Conservation (phyloP, 2,797 vertebrate genomes). For the Phrynocephalus forsythii region DNA sequence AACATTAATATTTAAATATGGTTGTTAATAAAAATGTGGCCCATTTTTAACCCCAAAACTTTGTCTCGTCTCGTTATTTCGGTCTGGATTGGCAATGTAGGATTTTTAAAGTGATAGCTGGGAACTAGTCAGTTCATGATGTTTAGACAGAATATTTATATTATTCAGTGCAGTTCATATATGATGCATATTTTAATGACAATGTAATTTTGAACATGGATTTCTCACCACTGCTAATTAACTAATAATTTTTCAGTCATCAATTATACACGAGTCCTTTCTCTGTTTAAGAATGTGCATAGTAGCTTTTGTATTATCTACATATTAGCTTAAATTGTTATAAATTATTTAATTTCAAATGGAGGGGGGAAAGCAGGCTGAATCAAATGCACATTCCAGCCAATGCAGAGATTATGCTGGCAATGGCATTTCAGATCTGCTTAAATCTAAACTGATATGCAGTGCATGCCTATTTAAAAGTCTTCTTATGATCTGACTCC, state of each 20-base stretch:
- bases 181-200: too few species aligned
- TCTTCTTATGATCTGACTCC: background rate
- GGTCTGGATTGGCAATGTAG: too few species aligned
- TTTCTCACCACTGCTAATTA: background rate
- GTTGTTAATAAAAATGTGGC: too few species aligned
- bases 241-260: background rate
- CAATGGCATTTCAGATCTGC: background rate
- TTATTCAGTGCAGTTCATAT: too few species aligned
- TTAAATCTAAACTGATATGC: background rate
- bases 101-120: too few species aligned
- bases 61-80: too few species aligned
- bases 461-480: conserved; percentile 1
- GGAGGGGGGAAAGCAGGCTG: background rate
- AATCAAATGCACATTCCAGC: background rate
- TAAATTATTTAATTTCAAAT: conserved; percentile 8
- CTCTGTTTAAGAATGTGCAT: background rate
- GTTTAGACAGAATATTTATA: background rate
- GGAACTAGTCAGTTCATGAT: too few species aligned
- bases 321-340: background rate
- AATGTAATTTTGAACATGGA: background rate
- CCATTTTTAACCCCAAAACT: too few species aligned
- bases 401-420: background rate
- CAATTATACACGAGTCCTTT: background rate
- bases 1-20: too few species aligned
- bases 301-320: background rate